These are phyloP conservation scores for Nomada goodeniana DNA, from an alignment of 2,888 invertebrate genomes.

Conservation along the genomic window DNA sequence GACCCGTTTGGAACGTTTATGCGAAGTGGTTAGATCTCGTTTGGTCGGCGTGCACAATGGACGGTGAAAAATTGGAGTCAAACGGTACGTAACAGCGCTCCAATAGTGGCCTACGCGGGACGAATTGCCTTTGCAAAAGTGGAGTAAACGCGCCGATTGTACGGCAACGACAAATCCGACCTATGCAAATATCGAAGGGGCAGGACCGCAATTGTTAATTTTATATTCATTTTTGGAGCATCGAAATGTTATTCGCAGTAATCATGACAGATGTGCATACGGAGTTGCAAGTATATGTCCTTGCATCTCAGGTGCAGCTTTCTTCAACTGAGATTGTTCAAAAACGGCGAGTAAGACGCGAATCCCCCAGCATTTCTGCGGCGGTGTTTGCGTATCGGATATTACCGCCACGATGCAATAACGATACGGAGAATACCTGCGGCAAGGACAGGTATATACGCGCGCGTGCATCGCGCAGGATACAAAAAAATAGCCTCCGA, in stretches of 20 bases:
- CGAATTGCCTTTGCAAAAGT: no score
- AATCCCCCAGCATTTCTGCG: background rate
- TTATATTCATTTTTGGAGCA: no score
- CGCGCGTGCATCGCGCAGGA: slow-evolving; percentile 36
- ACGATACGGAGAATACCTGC: slow-evolving; percentile 40
- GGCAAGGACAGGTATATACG: slow-evolving; percentile 36
- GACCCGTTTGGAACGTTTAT: slow-evolving; percentile 48
- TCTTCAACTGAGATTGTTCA: background rate
- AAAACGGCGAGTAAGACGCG: background rate
- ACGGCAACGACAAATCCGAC: no score
- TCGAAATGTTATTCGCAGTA: no score
- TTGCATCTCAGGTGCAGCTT: background rate
- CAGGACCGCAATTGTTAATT: no score
- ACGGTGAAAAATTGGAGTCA: background rate
- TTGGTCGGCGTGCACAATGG: background rate
- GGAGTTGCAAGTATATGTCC: no score
- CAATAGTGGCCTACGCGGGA: no score
- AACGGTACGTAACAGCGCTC: background rate
- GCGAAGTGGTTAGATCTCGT: slow-evolving; percentile 21
- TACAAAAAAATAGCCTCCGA: slow-evolving; percentile 5
- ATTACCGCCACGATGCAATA: slow-evolving; percentile 10
- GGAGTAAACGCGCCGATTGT: no score
- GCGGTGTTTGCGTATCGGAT: slow-evolving; percentile 22
- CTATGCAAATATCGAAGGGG: no score
- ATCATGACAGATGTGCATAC: no score